A percentile compares a stretch with the other conserved stretches of the same genome.
Conservation (phyloP, 1,140 invertebrate species). For the Stratiolaelaps scimitus region DNA sequence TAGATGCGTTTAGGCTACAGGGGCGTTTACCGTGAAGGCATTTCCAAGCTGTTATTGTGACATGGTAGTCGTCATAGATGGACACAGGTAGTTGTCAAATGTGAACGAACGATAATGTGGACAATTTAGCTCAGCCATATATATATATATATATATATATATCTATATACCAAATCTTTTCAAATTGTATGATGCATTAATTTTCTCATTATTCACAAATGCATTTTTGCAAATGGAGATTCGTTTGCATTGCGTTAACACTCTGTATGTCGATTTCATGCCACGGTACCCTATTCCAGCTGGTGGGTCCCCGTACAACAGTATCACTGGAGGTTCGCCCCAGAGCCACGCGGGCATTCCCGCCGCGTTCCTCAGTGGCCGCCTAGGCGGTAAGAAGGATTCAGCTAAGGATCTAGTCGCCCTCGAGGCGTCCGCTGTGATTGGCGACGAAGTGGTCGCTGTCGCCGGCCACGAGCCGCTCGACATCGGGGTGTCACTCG, state of each 20-base stretch:
- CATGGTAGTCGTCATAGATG: no score
- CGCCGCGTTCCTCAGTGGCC: slow-evolving; percentile 5
- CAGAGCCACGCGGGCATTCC: slow-evolving; percentile 7
- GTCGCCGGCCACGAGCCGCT: slow-evolving; percentile 1
- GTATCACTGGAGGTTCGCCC: slow-evolving; percentile 7
- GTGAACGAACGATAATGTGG: no score
- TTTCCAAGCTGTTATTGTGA: no score
- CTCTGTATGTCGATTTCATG: neutral
- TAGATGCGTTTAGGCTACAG: no score
- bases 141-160: no score
- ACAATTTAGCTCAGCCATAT: no score
- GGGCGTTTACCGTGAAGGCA: no score
- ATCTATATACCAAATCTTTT: no score
- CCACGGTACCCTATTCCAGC: slow-evolving; percentile 44
- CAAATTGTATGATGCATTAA: no score
- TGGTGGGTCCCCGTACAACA: slow-evolving; percentile 75
- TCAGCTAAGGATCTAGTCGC: slow-evolving; percentile 13
- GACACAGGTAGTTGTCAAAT: no score
- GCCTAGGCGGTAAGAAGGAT: slow-evolving; percentile 3
- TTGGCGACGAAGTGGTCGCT: neutral
- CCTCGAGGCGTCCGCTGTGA: neutral
- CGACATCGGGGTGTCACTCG: neutral
- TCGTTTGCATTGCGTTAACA: no score
- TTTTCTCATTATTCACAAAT: neutral
- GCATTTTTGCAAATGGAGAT: no score